Evolutionary conservation across 2,888 invertebrate species (phyloP).

Genomic region (Opisthograptis luteolata): DNA sequence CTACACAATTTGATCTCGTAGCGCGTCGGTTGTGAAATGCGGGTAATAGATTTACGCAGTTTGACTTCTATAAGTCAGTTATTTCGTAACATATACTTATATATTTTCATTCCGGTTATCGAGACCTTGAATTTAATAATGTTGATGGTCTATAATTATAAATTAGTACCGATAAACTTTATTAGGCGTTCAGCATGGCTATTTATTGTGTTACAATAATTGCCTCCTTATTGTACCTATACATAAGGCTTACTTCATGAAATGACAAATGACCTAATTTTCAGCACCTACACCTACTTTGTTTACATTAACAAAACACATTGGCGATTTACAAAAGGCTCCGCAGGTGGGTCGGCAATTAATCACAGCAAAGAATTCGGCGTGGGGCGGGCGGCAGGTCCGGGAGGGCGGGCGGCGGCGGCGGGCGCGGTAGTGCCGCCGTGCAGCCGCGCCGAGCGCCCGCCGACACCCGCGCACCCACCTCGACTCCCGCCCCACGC

Average conservation of each 20-base stretch:
- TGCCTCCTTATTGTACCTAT: no score
- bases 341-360: constrained; percentile 81
- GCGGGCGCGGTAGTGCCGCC: constrained; percentile 76
- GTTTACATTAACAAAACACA: constrained; percentile 62
- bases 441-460: constrained; percentile 65
- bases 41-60: no score
- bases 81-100: no score
- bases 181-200: no score
- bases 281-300: constrained; percentile 40
- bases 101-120: no score
- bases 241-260: no score
- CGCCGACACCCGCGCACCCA: constrained; percentile 59
- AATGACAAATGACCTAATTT: constrained; percentile 19
- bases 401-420: constrained; percentile 52
- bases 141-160: no score
- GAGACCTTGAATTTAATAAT: no score
- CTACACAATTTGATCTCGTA: no score
- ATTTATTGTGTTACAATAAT: background rate
- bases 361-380: constrained; percentile 75
- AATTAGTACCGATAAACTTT: no score
- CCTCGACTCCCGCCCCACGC: constrained; percentile 36
- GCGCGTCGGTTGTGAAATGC: no score
- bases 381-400: constrained; percentile 47
- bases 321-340: constrained; percentile 73
- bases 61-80: no score